phyloP scores from a whole-genome alignment of 1,140 invertebrate species.

The Metopolophium dirhodum region DNA sequence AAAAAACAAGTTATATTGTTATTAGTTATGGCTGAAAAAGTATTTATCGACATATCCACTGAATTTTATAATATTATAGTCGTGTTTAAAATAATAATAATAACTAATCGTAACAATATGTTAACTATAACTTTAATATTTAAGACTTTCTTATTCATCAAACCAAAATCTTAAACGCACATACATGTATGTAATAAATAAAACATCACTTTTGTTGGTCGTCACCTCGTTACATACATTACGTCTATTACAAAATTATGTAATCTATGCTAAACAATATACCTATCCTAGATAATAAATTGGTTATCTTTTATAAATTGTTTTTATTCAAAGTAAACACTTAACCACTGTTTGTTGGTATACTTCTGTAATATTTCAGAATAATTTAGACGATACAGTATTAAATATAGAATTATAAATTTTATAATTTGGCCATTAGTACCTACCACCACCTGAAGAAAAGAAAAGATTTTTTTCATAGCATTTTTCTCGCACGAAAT shows the following conservation, averaged over 20 bases:
- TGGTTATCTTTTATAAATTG: not conserved
- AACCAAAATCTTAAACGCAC: not conserved
- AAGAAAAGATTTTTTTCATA: not conserved
- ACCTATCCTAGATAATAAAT: not conserved
- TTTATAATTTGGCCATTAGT: not conserved
- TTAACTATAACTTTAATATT: not conserved
- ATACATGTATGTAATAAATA: not conserved
- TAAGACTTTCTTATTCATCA: not conserved
- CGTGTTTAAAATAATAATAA: not conserved
- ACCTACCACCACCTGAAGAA: not conserved
- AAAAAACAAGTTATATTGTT: not conserved
- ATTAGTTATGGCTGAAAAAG: not conserved
- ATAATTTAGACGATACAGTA: not conserved
- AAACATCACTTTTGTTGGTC: not conserved
- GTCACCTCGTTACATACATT: not conserved
- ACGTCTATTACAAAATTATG: not conserved
- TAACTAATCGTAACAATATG: too few relatives aligned
- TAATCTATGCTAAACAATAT: not conserved
- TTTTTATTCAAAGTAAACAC: not conserved
- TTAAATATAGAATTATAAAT: too few relatives aligned
- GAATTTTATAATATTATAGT: not conserved
- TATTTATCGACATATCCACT: not conserved
- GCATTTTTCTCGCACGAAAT: not conserved
- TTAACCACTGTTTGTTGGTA: not conserved
- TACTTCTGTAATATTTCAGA: not conserved